These are phyloP conservation scores for Orthonychiurus folsomi DNA, from an alignment of 2,888 invertebrate species.

Conservation along the genomic window DNA sequence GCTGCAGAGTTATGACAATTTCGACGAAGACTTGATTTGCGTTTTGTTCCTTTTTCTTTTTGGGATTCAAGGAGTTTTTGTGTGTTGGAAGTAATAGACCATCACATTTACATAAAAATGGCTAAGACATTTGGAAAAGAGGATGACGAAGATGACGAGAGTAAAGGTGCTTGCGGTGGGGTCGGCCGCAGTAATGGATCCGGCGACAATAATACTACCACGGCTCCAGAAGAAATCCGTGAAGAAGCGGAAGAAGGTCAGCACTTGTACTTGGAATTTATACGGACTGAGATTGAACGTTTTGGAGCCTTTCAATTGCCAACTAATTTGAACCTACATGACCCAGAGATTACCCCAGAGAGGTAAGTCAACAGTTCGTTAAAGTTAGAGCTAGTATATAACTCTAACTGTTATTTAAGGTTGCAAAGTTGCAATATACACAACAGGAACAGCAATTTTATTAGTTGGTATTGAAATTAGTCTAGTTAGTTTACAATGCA, in stretches of 20 bases:
- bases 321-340: neutral
- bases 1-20: neutral
- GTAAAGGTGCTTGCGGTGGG: conserved; percentile 5
- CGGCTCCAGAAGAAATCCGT: conserved; percentile 17
- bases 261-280: conserved; percentile 34
- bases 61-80: neutral
- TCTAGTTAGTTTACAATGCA: no score
- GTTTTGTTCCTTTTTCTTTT: neutral
- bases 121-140: conserved; percentile 3
- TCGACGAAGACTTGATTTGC: neutral
- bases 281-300: conserved; percentile 27
- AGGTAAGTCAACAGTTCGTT: conserved; percentile 8
- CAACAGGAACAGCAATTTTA: no score
- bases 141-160: neutral
- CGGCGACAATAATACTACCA: neutral
- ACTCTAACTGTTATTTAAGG: no score
- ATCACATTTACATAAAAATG: neutral
- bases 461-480: no score
- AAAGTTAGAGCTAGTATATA: conserved; percentile 6
- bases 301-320: conserved; percentile 6
- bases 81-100: no score
- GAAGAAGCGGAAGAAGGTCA: conserved; percentile 33
- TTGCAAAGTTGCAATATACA: no score
- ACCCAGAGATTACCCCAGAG: conserved; percentile 5
- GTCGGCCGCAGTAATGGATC: neutral